Percentiles rank a stretch among this genome's conserved stretches.
Conservation (phyloP, 2,888 invertebrate genomes). For the Anthrax anthrax region DNA sequence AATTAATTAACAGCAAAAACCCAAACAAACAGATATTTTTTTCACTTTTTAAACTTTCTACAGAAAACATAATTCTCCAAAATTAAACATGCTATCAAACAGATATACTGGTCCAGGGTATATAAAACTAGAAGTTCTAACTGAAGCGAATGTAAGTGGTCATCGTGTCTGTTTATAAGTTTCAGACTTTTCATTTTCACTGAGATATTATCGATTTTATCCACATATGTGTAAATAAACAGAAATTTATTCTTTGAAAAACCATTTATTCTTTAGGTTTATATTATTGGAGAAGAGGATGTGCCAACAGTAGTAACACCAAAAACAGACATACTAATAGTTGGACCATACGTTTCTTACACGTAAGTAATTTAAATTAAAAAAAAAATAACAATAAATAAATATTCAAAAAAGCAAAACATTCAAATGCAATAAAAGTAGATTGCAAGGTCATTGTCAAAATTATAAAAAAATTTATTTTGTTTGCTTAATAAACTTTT, state of each 20-base stretch:
- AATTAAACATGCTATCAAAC: constrained; percentile 47
- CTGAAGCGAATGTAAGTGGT: constrained; percentile 37
- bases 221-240: too few species aligned
- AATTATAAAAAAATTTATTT: not conserved
- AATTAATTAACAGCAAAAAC: too few species aligned
- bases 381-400: not conserved
- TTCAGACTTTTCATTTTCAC: too few species aligned
- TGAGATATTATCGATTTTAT: too few species aligned
- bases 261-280: too few species aligned
- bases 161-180: too few species aligned
- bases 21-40: not conserved
- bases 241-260: too few species aligned
- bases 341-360: constrained; percentile 43
- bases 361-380: constrained; percentile 27
- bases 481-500: not conserved
- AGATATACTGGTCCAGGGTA: constrained; percentile 46
- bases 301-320: constrained; percentile 53
- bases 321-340: constrained; percentile 43
- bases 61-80: constrained; percentile 35
- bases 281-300: constrained; percentile 49
- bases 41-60: constrained; percentile 4
- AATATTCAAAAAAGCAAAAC: not conserved
- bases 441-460: too few species aligned
- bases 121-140: constrained; percentile 38
- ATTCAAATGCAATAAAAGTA: too few species aligned